phyloP scores from a whole-genome alignment of 2,797 vertebrate species.

The Myioborus miniatus region DNA sequence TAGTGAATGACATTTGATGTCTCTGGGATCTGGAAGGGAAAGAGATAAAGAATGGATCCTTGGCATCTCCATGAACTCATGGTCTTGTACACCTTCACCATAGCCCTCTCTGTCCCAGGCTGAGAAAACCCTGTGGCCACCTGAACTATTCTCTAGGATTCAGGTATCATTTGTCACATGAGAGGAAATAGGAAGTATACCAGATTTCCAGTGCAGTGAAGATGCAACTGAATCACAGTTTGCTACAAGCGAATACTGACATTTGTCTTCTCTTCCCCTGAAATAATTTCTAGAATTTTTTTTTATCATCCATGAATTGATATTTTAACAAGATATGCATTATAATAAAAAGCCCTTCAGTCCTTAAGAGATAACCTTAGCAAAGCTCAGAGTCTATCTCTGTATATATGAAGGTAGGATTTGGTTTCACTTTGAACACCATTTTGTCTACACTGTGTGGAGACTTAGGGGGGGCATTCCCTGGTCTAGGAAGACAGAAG shows the following conservation, averaged over 20 bases:
- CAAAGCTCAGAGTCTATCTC: background rate
- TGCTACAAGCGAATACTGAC: background rate
- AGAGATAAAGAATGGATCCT: background rate
- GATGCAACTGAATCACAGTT: background rate
- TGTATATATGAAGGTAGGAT: background rate
- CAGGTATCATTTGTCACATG: background rate
- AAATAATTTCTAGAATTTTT: background rate
- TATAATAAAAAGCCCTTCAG: background rate
- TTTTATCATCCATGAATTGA: background rate
- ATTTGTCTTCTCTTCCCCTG: background rate
- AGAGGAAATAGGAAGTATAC: background rate
- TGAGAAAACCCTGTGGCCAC: background rate
- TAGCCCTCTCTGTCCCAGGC: background rate
- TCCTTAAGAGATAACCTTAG: background rate
- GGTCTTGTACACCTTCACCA: background rate
- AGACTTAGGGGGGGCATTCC: no score
- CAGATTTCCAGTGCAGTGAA: background rate
- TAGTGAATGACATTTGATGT: background rate
- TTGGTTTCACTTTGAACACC: background rate
- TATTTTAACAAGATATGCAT: background rate
- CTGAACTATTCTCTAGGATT: background rate
- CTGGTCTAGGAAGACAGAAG: no score
- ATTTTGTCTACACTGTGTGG: background rate
- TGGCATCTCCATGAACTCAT: background rate
- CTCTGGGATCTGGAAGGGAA: background rate